A percentile compares a stretch with the other conserved stretches of the same genome.
phyloP scores from a whole-genome alignment of 2,888 invertebrate species.

The Trichacis sp. region DNA sequence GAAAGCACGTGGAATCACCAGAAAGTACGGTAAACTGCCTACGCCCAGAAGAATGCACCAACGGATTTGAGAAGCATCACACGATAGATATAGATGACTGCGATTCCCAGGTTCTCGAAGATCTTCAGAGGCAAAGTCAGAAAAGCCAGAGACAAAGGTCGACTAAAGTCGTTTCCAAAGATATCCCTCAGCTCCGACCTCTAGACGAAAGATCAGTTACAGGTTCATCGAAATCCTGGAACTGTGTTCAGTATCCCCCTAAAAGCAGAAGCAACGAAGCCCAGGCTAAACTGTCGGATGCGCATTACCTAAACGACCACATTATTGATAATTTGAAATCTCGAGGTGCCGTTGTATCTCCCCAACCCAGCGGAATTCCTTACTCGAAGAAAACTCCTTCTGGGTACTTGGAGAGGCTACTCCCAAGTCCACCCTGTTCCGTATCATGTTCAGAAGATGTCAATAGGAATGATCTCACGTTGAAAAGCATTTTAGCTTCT shows the following conservation, averaged over 20 bases:
- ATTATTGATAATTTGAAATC: conserved; percentile 30
- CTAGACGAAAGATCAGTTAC: conserved; percentile 30
- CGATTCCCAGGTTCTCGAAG: conserved; percentile 56
- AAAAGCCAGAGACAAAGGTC: conserved; percentile 9
- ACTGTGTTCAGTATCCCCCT: conserved; percentile 12
- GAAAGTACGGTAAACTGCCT: conserved; percentile 56
- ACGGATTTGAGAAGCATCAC: conserved; percentile 26
- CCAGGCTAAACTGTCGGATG: conserved; percentile 47
- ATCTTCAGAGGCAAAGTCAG: conserved; percentile 23
- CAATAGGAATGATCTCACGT: conserved; percentile 70
- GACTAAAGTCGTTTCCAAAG: conserved; percentile 21
- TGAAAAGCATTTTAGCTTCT: conserved; percentile 52
- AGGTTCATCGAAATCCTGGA: conserved; percentile 28
- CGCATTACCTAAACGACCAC: conserved; percentile 21
- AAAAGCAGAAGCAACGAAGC: conserved; percentile 53
- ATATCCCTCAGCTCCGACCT: conserved; percentile 40
- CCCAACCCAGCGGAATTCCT: conserved; percentile 77
- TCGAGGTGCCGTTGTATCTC: conserved; percentile 70
- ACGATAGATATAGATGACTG: conserved; percentile 46
- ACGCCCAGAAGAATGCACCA: conserved; percentile 30
- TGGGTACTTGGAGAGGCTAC: conserved; percentile 73
- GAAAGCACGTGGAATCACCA: conserved; percentile 54
- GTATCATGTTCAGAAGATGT: conserved; percentile 82
- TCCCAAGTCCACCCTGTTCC: conserved; percentile 76
- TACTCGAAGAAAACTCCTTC: conserved; percentile 53